phyloP scores from a whole-genome alignment of 2,113 vertebrate species.

The Hemibagrus wyckioides region DNA sequence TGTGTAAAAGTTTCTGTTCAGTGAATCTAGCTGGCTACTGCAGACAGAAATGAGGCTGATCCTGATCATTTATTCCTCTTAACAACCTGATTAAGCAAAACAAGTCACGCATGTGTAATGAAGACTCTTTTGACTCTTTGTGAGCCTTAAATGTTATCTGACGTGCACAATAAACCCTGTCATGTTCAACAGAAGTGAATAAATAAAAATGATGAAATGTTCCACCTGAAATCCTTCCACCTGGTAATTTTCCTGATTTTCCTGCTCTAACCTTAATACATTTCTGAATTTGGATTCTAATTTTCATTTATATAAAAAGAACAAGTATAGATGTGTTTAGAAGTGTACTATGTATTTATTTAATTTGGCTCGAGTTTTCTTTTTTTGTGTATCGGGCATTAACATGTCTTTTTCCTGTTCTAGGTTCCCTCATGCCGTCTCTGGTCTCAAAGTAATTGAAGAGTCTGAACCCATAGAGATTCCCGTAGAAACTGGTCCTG shows the following conservation, averaged over 20 bases:
- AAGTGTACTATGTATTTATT: background rate
- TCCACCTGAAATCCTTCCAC: background rate
- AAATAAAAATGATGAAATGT: background rate
- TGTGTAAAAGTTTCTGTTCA: background rate
- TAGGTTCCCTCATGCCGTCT: conserved; percentile 53
- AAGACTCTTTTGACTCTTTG: background rate
- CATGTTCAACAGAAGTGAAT: background rate
- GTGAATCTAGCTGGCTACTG: background rate
- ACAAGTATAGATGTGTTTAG: background rate
- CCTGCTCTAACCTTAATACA: no score
- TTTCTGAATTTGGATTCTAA: no score
- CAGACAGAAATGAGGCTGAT: background rate
- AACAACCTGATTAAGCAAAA: no score
- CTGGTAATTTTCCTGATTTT: no score
- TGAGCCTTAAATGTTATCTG: background rate
- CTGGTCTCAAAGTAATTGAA: conserved; percentile 17
- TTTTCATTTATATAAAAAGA: background rate
- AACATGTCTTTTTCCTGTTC: background rate
- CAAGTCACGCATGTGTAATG: no score
- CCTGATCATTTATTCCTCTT: background rate
- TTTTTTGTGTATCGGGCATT: background rate
- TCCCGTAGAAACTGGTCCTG: conserved; percentile 19
- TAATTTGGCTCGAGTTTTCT: background rate
- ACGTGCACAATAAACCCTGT: background rate
- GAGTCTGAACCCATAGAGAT: conserved; percentile 33